Evolutionary conservation across 2,113 vertebrate species (phyloP).

Genomic region (Microcebus griseorufus): DNA sequence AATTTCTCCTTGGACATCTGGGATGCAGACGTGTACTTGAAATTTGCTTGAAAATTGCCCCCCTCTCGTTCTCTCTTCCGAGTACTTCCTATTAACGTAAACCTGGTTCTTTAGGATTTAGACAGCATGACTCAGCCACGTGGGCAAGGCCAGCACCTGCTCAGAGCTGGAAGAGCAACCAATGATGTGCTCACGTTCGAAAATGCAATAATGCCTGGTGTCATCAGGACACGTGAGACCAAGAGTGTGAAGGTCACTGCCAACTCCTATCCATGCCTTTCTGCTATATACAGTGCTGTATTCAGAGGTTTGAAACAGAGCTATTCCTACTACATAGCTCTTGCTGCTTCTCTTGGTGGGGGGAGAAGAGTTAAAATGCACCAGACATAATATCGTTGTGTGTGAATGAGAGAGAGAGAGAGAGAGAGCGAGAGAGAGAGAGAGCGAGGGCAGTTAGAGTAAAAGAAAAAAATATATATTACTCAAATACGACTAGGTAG

Average conservation of each 20-base stretch:
- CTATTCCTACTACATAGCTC: not conserved
- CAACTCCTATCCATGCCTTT: not conserved
- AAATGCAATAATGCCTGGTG: slow-evolving; percentile 16
- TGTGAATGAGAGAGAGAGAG: not conserved
- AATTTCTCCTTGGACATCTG: not conserved
- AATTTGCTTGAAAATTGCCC: not conserved
- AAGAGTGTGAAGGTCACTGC: slow-evolving; percentile 5
- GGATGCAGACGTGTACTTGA: not conserved
- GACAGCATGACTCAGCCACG: not conserved
- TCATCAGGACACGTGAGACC: not conserved
- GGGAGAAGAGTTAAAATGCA: not conserved
- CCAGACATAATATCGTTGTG: not conserved
- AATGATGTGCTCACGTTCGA: not conserved
- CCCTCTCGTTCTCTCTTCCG: not conserved
- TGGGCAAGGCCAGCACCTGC: not conserved
- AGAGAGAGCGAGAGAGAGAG: not conserved
- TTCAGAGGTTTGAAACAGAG: not conserved
- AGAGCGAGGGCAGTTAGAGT: not conserved
- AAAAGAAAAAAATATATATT: not conserved
- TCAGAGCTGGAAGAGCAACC: slow-evolving; percentile 23
- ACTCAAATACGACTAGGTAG: not conserved
- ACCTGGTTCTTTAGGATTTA: not conserved
- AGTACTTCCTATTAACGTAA: not conserved
- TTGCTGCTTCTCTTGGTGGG: not conserved
- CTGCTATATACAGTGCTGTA: not conserved